Percentiles rank a stretch among this genome's conserved stretches.
Conservation (phyloP, 2,888 invertebrate species). For the Xylota sylvarum region DNA sequence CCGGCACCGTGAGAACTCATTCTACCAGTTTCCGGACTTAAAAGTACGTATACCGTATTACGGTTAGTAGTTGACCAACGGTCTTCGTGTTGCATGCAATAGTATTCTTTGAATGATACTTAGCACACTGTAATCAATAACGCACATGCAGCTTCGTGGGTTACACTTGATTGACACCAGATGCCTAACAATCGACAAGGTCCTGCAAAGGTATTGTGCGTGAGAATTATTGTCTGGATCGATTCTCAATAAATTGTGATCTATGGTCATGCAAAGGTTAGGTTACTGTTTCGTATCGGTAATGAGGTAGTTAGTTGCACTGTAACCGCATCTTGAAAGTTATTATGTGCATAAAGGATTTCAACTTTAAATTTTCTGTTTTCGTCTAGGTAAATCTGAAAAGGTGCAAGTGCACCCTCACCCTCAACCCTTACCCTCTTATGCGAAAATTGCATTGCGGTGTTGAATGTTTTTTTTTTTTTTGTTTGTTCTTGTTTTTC, state of each 20-base stretch:
- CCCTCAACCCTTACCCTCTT: conserved; percentile 20
- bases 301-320: conserved; percentile 42
- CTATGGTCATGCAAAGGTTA: conserved; percentile 27
- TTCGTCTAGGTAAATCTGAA: conserved; percentile 17
- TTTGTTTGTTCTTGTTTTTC: conserved; percentile 17
- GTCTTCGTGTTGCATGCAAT: conserved; percentile 68
- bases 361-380: conserved; percentile 17
- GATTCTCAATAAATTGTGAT: conserved; percentile 25
- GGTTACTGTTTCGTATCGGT: conserved; percentile 3
- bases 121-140: conserved; percentile 70
- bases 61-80: conserved; percentile 54
- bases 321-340: conserved; percentile 22
- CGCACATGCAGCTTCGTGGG: conserved; percentile 75
- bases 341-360: conserved; percentile 22
- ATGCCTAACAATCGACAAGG: conserved; percentile 57
- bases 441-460: conserved; percentile 68
- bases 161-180: conserved; percentile 78
- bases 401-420: conserved; percentile 20
- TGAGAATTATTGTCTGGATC: conserved; percentile 51
- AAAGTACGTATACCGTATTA: conserved; percentile 4
- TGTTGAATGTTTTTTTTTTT: conserved; percentile 49
- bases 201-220: conserved; percentile 53
- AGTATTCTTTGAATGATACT: conserved; percentile 61
- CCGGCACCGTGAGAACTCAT: conserved; percentile 73
- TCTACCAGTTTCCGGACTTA: conserved; percentile 57